Conservation (phyloP, 37 sponge, comb jelly and placozoan species). For the Hexactinellida sp. region DNA sequence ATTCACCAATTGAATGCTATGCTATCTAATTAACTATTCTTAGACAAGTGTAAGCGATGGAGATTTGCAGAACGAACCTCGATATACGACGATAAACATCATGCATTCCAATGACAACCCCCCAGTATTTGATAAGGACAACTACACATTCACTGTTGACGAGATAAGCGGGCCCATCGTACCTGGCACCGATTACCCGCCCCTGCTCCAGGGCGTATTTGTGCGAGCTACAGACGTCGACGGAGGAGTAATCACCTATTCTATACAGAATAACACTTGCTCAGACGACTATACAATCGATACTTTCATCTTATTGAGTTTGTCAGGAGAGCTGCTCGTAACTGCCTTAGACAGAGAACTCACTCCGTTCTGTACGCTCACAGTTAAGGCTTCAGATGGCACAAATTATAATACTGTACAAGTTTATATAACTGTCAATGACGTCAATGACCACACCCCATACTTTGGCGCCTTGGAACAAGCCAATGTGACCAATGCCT, state of each 20-base stretch:
- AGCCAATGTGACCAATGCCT: background rate
- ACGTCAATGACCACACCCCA: background rate
- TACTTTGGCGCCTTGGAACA: background rate
- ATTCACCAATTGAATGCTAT: background rate
- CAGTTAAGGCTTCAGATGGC: background rate
- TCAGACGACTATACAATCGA: background rate
- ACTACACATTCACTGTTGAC: background rate
- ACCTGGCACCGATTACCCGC: background rate
- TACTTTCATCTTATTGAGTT: background rate
- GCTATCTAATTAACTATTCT: background rate
- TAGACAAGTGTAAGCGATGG: background rate
- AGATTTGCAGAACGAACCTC: background rate
- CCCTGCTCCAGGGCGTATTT: background rate
- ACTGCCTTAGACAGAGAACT: constrained; percentile 8
- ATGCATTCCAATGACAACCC: background rate
- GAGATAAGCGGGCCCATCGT: background rate
- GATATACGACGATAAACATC: background rate
- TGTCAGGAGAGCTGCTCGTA: background rate
- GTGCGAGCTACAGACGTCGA: background rate
- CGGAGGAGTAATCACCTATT: background rate
- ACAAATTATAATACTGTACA: background rate
- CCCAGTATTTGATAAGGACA: background rate
- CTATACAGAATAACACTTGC: background rate
- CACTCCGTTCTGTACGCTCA: background rate
- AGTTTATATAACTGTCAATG: background rate